Percentiles rank a stretch among this genome's conserved stretches.
phyloP scores from a whole-genome alignment of 2,888 invertebrate genomes.

The Pterobdella sp. region DNA sequence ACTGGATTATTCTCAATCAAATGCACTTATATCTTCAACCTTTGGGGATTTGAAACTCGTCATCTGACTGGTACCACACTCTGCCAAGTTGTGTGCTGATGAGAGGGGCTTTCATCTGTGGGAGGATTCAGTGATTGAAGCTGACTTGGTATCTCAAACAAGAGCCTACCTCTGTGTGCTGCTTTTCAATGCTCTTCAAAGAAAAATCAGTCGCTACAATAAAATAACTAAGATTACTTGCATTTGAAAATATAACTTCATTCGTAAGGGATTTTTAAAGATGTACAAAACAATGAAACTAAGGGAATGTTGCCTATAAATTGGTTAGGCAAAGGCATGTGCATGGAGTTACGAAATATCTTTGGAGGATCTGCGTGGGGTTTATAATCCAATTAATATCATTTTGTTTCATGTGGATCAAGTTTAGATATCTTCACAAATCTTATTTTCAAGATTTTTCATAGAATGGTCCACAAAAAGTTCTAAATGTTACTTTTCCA shows the following conservation, averaged over 20 bases:
- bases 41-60: conserved; percentile 19
- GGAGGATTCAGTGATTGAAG: neutral
- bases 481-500: conserved; percentile 14
- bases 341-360: neutral
- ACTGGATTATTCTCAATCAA: neutral
- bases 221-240: neutral
- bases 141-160: neutral
- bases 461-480: neutral
- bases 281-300: neutral
- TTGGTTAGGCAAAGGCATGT: conserved; percentile 11
- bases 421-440: too few species aligned
- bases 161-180: neutral
- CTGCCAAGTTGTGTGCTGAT: conserved; percentile 3
- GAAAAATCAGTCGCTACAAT: neutral
- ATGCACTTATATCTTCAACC: neutral
- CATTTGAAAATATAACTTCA: neutral
- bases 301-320: conserved; percentile 17
- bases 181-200: neutral
- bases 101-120: conserved; percentile 14
- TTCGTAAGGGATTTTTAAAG: too few species aligned
- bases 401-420: too few species aligned
- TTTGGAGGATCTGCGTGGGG: conserved; percentile 18
- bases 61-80: conserved; percentile 22
- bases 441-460: too few species aligned
- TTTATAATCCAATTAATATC: too few species aligned